These are phyloP conservation scores for Pseudochirops cupreus DNA, from an alignment of 2,797 vertebrate genomes.

Conservation along the genomic window DNA sequence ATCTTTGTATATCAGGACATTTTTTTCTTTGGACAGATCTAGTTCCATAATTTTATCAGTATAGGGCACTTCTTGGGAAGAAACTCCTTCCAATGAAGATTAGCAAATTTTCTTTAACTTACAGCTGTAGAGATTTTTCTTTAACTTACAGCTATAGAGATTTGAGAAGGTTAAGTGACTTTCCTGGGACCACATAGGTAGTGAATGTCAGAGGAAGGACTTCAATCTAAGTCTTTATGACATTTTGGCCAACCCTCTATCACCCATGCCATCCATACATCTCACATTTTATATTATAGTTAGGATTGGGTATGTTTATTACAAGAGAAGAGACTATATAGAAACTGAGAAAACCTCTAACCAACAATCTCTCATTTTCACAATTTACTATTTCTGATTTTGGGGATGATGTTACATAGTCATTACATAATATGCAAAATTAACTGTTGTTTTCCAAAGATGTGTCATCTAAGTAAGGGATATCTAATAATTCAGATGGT, in stretches of 20 bases:
- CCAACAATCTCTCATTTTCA: background rate
- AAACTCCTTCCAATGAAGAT: background rate
- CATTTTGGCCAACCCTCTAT: background rate
- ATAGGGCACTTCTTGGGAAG: background rate
- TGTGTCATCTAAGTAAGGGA: background rate
- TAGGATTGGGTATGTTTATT: background rate
- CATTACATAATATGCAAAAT: background rate
- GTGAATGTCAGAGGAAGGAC: background rate
- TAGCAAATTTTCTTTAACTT: background rate
- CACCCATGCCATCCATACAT: background rate
- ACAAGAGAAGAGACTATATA: background rate
- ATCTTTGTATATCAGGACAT: background rate
- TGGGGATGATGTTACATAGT: background rate
- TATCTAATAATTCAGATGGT: background rate
- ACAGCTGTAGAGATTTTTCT: background rate
- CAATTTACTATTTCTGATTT: background rate
- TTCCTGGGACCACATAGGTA: background rate
- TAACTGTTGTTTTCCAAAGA: background rate
- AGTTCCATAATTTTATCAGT: background rate
- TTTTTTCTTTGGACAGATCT: background rate
- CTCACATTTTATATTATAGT: background rate
- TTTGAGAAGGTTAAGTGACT: background rate
- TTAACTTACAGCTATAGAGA: background rate
- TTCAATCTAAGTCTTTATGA: background rate
- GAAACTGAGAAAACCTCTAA: conserved; percentile 1